Evolutionary conservation across 2,113 vertebrate genomes (phyloP), one percentile per base, ranked within the genome.

Genomic region (Centropristis striata): DNA sequence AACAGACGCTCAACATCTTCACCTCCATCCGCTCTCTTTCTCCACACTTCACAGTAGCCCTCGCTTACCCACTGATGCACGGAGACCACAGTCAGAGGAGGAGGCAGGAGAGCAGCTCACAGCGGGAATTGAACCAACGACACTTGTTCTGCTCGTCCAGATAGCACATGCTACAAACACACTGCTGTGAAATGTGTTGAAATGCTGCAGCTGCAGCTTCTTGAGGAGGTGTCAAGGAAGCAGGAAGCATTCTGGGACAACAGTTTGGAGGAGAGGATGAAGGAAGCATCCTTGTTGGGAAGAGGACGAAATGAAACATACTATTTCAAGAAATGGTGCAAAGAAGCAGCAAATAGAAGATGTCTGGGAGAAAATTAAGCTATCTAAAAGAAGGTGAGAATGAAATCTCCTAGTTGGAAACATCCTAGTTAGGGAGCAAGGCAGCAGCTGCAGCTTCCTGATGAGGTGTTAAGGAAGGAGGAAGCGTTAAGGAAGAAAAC

Each of bases 1-100:
- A 83, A 58, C 50, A 44, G 64, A 28, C 51, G 32, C 23, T 80
- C 51, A 6, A 49, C 63, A 72, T 55, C 47, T 68, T 84, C 76
- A 50, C 83, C 60, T 54, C 59, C 71, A 42, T 50, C 58, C 1
- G 41, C 75, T 75, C 65, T 59, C 18, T 14, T 46, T 63, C 42
- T 28, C 37, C 2, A 2, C 39, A 12, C 75, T 32, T 28, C 42
- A 15, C 50, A 5, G 41, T 36, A 20, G 50, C 58, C 71, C 64
- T 15, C 20, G 8, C 64, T 51, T 59, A 27, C 73, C 80, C 73
- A 27, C 65, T 18, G 23, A 20, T n/a, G 39, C 16, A 16, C 54
- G 53, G 3, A 39, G 21, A 68, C 69, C 70, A 68, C 71, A 21
- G 78, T 47, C 37, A 18, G 53, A 51, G 23, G 14, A 46, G 39